Conservation (phyloP, 2,113 vertebrate genomes). For the Penelope pileata region DNA sequence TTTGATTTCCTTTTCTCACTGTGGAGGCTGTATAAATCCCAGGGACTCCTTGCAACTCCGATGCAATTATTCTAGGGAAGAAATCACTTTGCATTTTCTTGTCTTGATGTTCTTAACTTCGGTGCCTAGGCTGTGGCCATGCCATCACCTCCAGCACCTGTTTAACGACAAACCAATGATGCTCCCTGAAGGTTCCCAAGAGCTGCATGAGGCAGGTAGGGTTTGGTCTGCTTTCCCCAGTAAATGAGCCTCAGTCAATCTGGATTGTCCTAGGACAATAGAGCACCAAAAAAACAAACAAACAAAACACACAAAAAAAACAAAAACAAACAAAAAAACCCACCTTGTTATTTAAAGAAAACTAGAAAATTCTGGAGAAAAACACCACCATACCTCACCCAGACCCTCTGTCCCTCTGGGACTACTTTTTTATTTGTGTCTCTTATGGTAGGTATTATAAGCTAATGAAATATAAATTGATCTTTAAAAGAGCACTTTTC, state of each 20-base stretch:
- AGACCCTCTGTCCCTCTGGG: neutral
- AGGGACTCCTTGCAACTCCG: neutral
- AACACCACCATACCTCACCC: neutral
- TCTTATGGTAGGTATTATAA: constrained; percentile 53
- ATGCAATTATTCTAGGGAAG: constrained; percentile 27
- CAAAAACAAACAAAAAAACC: neutral
- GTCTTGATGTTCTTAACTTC: constrained; percentile 53
- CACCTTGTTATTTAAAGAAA: neutral
- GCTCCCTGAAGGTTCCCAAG: neutral
- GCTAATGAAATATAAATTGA: constrained; percentile 72
- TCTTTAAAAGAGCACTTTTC: constrained; percentile 68
- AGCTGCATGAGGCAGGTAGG: neutral
- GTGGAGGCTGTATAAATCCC: neutral
- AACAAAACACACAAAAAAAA: neutral
- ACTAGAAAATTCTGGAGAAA: neutral
- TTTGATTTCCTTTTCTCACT: neutral
- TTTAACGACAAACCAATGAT: constrained; percentile 31
- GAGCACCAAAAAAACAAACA: neutral
- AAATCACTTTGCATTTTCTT: neutral
- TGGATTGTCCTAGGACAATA: neutral
- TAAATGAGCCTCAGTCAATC: neutral
- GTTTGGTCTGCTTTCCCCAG: neutral
- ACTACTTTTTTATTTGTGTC: neutral
- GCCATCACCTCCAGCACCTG: constrained; percentile 49
- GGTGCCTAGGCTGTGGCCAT: neutral